Evolutionary conservation across 2,888 invertebrate species (phyloP).

Genomic region (Diabrotica balteata): DNA sequence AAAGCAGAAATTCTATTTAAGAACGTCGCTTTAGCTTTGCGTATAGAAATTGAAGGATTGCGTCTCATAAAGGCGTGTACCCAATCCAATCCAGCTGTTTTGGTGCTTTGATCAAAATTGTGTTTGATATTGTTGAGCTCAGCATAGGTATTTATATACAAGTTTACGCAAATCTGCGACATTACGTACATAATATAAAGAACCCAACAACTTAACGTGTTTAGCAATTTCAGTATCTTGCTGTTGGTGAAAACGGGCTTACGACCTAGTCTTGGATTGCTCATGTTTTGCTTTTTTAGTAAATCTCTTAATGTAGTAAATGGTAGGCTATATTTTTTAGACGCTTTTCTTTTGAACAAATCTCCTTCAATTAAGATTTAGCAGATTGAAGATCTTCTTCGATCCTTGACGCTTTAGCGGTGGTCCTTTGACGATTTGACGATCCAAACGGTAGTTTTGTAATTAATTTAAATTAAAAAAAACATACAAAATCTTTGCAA

Average conservation of each 20-base stretch:
- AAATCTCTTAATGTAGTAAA: constrained; percentile 36
- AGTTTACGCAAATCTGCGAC: constrained; percentile 23
- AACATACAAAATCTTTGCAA: neutral
- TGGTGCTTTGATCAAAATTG: constrained; percentile 24
- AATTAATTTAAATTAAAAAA: neutral
- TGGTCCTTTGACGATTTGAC: constrained; percentile 36
- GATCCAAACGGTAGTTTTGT: constrained; percentile 17
- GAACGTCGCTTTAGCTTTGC: constrained; percentile 33
- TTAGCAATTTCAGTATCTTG: constrained; percentile 37
- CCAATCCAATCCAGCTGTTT: constrained; percentile 38
- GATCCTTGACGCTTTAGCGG: constrained; percentile 10
- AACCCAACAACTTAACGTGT: constrained; percentile 17
- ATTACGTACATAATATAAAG: constrained; percentile 9
- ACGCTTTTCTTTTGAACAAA: constrained; percentile 32
- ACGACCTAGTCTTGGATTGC: constrained; percentile 32
- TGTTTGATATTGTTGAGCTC: constrained; percentile 36
- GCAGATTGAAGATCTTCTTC: constrained; percentile 23
- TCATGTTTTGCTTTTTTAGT: constrained; percentile 34
- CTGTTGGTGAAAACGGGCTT: constrained; percentile 37
- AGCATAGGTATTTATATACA: constrained; percentile 39
- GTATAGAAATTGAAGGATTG: constrained; percentile 29
- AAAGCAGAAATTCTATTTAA: constrained; percentile 34
- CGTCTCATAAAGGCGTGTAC: constrained; percentile 26
- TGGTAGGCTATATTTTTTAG: constrained; percentile 32
- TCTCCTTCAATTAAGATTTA: constrained; percentile 29